Base-by-base conservation (phyloP, 1,140 invertebrate genomes). In the Branchinecta lindahli region DNA sequence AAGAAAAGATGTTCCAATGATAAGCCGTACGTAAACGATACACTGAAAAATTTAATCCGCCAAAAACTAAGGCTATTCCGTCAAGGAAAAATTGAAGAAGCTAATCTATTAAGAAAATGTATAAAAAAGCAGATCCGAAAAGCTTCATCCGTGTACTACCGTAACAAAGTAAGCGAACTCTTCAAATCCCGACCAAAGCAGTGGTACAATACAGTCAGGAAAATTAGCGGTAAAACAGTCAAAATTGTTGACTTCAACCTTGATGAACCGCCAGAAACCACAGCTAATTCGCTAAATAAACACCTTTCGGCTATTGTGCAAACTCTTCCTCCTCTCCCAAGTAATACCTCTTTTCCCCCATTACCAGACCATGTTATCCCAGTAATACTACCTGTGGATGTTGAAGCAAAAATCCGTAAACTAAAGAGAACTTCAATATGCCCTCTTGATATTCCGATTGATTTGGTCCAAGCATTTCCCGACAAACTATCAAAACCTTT, bases 131-230 rank as follows among this genome's bases (percentile, higher is more conserved):
- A 61, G 52, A 61, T 6, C 18, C 6, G 52, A 20, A 61, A 61
- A 61, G 52, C 52, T 61, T 61, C 52, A 20, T 12, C 52, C 2
- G 12, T 3, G 52, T 61, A 61, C 18, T 61, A 61, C 52, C 52
- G 52, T 61, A 61, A 61, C 52, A 61, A 61, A 61, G 52, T 61
- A 61, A 61, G 52, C 18, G 52, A 61, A 61, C 52, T 61, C 52
- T 61, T 61, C 18, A 61, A 61, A 61, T 12, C 52, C 12, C 52
- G 52, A 20, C 52, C 52, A 20, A 61, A 61, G 52, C 52, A 61
- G 52, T 61, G 52, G 52, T 61, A 61, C 18, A 61, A 61, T 6
- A 61, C 52, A 12, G 12, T 61, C 52, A 61, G 18, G 52, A 61
- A 61, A 61, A 61, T 61, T 61, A 15, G 52, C 18, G 52, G 52